Conservation (phyloP, 1,140 invertebrate genomes). For the Plutomurus gul region DNA sequence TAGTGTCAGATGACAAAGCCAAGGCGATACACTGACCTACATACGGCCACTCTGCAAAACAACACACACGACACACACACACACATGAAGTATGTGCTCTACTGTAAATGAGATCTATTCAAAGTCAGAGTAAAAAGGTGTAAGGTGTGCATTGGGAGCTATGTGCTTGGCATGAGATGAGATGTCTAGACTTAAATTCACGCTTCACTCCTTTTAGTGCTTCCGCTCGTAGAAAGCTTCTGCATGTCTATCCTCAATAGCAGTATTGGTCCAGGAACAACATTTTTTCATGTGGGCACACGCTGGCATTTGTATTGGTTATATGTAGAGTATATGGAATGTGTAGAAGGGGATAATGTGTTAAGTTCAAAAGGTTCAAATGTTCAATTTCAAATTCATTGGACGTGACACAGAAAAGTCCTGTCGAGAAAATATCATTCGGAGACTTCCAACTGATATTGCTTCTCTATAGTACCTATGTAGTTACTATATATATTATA, state of each 20-base stretch:
- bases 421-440: neutral
- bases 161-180: neutral
- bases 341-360: too few species aligned
- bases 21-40: conserved; percentile 4
- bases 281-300: too few species aligned
- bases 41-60: neutral
- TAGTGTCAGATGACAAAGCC: conserved; percentile 1
- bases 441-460: too few species aligned
- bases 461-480: too few species aligned
- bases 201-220: neutral
- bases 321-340: too few species aligned
- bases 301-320: too few species aligned
- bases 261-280: too few species aligned
- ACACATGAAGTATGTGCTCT: neutral
- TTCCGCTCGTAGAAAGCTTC: too few species aligned
- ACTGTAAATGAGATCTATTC: neutral
- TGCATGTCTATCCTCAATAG: too few species aligned
- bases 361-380: too few species aligned
- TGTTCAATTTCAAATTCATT: conserved; percentile 3
- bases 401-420: conserved; percentile 1
- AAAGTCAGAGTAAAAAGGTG: neutral
- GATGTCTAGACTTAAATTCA: neutral
- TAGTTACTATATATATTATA: too few species aligned
- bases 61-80: neutral
- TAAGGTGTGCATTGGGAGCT: neutral